phyloP scores from a whole-genome alignment of 2,888 invertebrate genomes.

The Acheta domesticus region DNA sequence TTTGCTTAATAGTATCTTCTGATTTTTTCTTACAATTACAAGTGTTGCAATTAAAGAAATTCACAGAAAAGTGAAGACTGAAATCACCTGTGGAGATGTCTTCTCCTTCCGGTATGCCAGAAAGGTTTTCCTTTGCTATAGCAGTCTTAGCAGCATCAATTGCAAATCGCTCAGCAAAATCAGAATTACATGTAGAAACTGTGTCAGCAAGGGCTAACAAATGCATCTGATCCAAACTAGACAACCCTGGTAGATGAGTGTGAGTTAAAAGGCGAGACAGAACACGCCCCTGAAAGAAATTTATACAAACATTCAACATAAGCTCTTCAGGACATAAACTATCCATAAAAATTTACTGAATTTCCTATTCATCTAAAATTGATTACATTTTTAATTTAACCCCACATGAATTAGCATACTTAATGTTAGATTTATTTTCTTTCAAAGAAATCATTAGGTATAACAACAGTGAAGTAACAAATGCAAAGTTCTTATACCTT shows the following conservation, averaged over 20 bases:
- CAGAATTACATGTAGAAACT: constrained; percentile 87
- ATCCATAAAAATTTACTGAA: background rate
- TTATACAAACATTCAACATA: background rate
- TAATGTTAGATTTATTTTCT: too few species aligned
- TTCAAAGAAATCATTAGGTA: background rate
- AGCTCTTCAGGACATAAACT: background rate
- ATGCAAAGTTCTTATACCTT: background rate
- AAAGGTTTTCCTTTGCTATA: constrained; percentile 62
- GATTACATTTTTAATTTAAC: background rate
- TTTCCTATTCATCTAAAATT: background rate
- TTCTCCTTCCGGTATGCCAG: constrained; percentile 55
- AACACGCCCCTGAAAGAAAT: constrained; percentile 58
- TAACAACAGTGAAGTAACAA: background rate
- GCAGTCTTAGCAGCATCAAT: constrained; percentile 65
- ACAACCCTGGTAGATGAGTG: constrained; percentile 89
- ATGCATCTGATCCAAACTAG: constrained; percentile 99
- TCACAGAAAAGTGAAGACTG: too few species aligned
- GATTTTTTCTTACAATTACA: too few species aligned
- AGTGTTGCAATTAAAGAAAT: too few species aligned
- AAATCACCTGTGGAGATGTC: constrained; percentile 53
- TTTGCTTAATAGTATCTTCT: too few species aligned
- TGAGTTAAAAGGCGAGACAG: constrained; percentile 89
- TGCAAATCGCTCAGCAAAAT: constrained; percentile 78
- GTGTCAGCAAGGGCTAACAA: constrained; percentile 97
- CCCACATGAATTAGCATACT: too few species aligned